A percentile compares a stretch with the other conserved stretches of the same genome.
These are phyloP conservation scores for Urechis unicinctus DNA, from an alignment of 2,888 invertebrate genomes.

Conservation along the genomic window DNA sequence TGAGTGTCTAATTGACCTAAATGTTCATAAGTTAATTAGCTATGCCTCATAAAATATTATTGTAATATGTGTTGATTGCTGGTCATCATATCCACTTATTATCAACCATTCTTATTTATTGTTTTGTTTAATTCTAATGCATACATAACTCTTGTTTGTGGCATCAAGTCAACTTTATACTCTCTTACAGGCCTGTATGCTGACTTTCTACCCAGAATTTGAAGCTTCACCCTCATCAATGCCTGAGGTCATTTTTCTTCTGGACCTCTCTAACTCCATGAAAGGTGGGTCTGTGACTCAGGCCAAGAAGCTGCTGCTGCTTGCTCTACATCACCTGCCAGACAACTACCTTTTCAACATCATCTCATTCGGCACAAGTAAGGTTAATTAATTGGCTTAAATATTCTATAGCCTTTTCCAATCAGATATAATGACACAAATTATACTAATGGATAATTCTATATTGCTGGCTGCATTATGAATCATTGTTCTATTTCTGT, in stretches of 20 bases:
- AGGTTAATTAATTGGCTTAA: neutral
- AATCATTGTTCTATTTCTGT: neutral
- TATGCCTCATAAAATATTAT: too few relatives aligned
- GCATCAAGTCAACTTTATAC: neutral
- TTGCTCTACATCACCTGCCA: slow-evolving; percentile 44
- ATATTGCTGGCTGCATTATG: neutral
- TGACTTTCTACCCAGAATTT: slow-evolving; percentile 53
- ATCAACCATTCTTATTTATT: neutral
- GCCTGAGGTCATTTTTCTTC: slow-evolving; percentile 40
- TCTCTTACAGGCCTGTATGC: slow-evolving; percentile 47
- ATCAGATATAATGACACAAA: too few relatives aligned
- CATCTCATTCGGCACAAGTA: slow-evolving; percentile 49
- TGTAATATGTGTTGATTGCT: too few relatives aligned
- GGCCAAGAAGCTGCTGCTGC: slow-evolving; percentile 42
- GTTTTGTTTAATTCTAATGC: too few relatives aligned
- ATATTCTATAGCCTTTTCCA: too few relatives aligned
- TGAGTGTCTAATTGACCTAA: too few relatives aligned
- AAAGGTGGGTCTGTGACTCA: slow-evolving; percentile 29
- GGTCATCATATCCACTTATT: neutral
- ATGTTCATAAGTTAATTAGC: too few relatives aligned
- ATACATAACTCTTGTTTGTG: neutral
- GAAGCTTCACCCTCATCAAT: slow-evolving; percentile 32
- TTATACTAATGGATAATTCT: too few relatives aligned
- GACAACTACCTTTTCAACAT: slow-evolving; percentile 48
- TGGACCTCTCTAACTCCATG: slow-evolving; percentile 53